Percentiles rank a stretch among this genome's conserved stretches.
Conservation (phyloP, 2,113 vertebrate genomes). For the Hippoglossus stenolepis region DNA sequence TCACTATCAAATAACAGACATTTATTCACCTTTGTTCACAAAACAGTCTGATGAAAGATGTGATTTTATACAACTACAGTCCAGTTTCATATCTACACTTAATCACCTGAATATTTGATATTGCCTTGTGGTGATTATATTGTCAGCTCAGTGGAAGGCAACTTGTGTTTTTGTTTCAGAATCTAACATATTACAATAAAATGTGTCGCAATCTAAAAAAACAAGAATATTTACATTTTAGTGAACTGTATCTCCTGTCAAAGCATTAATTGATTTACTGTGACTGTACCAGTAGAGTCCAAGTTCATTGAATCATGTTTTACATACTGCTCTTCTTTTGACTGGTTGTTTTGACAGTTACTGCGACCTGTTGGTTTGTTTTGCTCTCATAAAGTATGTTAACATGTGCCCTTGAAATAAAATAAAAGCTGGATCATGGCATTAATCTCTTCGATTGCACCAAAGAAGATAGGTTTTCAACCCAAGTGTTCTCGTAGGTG, state of each 20-base stretch:
- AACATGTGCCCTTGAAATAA: not conserved
- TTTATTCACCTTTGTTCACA: not conserved
- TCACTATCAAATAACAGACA: not conserved
- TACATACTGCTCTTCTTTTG: not conserved
- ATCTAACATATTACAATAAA: conserved; percentile 3
- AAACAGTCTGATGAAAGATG: not conserved
- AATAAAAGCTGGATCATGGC: not conserved
- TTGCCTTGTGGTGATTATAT: not conserved
- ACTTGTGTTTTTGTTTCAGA: conserved; percentile 26
- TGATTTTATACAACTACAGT: not conserved
- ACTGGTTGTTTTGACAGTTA: conserved; percentile 17
- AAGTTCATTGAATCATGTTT: conserved; percentile 4
- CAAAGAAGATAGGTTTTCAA: not conserved
- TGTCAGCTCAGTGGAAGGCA: conserved; percentile 1
- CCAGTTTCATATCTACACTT: not conserved
- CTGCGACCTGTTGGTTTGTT: not conserved
- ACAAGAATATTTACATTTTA: conserved; percentile 14
- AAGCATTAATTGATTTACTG: not conserved
- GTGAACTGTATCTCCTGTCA: not conserved
- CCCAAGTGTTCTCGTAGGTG: too few species aligned
- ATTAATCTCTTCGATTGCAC: not conserved
- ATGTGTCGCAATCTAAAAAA: not conserved
- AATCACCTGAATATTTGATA: not conserved
- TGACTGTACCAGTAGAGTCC: not conserved
- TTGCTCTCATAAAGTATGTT: not conserved